Evolutionary conservation across 2,888 invertebrate genomes (phyloP), one percentile per base, ranked within the genome.

Genomic region (Stramonita haemastoma): DNA sequence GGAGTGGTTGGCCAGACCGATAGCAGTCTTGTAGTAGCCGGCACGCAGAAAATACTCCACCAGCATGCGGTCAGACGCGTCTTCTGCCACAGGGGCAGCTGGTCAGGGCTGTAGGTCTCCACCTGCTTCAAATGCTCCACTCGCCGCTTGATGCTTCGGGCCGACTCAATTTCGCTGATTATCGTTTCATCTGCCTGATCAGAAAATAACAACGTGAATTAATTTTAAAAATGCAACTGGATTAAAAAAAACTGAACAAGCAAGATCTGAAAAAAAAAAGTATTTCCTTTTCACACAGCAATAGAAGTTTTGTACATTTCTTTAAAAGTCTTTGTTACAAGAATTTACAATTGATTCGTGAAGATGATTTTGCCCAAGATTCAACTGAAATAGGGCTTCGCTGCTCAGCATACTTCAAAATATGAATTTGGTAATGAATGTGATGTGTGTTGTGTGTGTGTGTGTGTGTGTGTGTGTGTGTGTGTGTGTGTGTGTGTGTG

Each of bases 1-100:
- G 22, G 98, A 97, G 87, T 98, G 97, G 88, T 98, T 97, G 0
- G 99, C 98, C 56, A 99, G 96, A 94, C 97, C 97, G 92, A 98
- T 97, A 0, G 99, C 99, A 0, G 99, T 98, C 94, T 98, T 98
- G 96, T 99, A 99, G 96, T 98, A 99, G 0, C 99, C 99, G 95
- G 98, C 98, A 90, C 99, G 97, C 34, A 99, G 97, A 95, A 99
- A 98, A 96, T 99, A 99, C 95, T 99, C 99, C 26, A 99, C 98
- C 88, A 99, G 97, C 98, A 99, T 98, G 88, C 99, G 97, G 96
- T 99, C 89, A 99, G 96, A 60, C 99, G 97, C 92, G 98, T 97
- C 92, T 98, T 97, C 91, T 98, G 97, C 98, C 98, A 99, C 92
- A 97, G 97, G 46, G 92, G 94, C 84, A 93, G 91, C 22, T 97